Evolutionary conservation across 2,113 vertebrate species (phyloP).

Genomic region (Oplegnathus fasciatus): DNA sequence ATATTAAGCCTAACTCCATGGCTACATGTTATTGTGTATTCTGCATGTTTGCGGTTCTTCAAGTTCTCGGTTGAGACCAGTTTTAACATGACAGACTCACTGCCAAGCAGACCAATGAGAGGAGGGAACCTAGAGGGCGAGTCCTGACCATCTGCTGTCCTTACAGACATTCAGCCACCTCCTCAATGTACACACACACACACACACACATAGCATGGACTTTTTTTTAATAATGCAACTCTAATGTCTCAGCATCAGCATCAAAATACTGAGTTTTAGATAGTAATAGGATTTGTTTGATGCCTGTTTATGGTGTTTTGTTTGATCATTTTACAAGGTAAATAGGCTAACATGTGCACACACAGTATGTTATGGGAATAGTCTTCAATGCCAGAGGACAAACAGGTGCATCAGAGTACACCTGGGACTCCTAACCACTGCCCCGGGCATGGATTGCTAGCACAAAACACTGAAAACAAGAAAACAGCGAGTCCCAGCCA

Average conservation of each 20-base stretch:
- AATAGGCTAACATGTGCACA: not conserved
- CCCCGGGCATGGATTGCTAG: slow-evolving; percentile 30
- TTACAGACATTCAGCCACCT: slow-evolving; percentile 31
- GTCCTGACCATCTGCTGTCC: slow-evolving; percentile 65
- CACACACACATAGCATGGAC: not conserved
- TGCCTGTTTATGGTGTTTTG: not conserved
- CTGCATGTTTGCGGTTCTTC: slow-evolving; percentile 25
- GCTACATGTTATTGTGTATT: not conserved
- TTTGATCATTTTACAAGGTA: not conserved
- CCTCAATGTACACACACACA: slow-evolving; percentile 26
- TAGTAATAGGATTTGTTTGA: slow-evolving; percentile 1
- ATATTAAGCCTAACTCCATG: not conserved
- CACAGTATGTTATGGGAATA: slow-evolving; percentile 14
- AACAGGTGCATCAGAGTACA: slow-evolving; percentile 35
- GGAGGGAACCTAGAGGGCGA: slow-evolving; percentile 45
- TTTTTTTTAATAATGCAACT: slow-evolving; percentile 9
- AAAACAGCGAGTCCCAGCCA: slow-evolving; percentile 32
- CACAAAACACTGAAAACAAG: slow-evolving; percentile 20
- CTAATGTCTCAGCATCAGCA: not conserved
- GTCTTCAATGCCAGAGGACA: slow-evolving; percentile 19
- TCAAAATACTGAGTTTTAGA: not conserved
- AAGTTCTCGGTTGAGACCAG: slow-evolving; percentile 19
- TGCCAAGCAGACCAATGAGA: slow-evolving; percentile 37
- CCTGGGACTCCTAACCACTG: slow-evolving; percentile 19
- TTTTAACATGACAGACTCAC: slow-evolving; percentile 37